Evolutionary conservation across 1,140 invertebrate species (phyloP), one percentile per base, ranked within the genome.

Genomic region (Dysdera silvatica): DNA sequence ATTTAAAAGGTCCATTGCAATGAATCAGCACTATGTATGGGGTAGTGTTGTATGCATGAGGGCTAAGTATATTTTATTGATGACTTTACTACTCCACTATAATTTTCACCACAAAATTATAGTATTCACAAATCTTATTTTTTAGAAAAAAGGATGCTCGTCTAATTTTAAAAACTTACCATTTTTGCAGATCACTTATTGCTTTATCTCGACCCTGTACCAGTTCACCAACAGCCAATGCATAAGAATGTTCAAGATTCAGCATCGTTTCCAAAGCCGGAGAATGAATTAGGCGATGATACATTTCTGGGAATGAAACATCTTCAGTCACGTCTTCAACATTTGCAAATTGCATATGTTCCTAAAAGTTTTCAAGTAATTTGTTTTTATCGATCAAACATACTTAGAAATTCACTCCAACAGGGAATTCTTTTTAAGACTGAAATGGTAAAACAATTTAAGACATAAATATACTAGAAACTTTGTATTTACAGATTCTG

Each of bases 261-360:
- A 90, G 76, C 65, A 91, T 84, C 0, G 84, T 84, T 69, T 87
- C 84, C 20, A 90, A 72, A 5, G 86, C 86, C 4, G 87, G 86
- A 0, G 88, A 90, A 74, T 91, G 88, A 5, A 90, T 87, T 37
- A 91, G 74, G 70, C 83, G 82, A 73, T 90, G 87, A 76, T 90
- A 91, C 35, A 87, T 86, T 10, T 84, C 83, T 20, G 87, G 84
- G 78, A 88, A 87, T 18, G 91, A 76, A 16, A 71, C 76, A 73
- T 86, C 84, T 71, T 87, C 84, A 0, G 84, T 84, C 1, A 85
- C 82, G 40, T 84, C 84, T 58, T 84, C 83, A 48, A 83, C 82
- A 49, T 73, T 73, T 20, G 75, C 74, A 73, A 73, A 79, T 28
- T 71, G 68, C 47, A 73, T 72, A 16, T 76, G 72, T 58, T 77